A percentile compares a stretch with the other conserved stretches of the same genome.
Evolutionary conservation across 2,888 invertebrate genomes (phyloP).

Genomic region (Eutolmus rufibarbis): DNA sequence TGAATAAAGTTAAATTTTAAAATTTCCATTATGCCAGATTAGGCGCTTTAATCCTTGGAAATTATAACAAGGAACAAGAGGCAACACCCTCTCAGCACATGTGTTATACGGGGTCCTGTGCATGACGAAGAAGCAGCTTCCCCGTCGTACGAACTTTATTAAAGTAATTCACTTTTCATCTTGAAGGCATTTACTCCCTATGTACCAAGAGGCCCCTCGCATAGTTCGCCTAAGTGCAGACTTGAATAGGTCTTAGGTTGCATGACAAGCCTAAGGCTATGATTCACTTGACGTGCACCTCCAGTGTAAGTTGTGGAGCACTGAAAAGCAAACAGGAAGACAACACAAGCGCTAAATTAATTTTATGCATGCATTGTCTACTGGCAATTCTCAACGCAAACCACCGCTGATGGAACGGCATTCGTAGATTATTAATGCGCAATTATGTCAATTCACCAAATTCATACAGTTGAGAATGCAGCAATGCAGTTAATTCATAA

Average conservation of each 20-base stretch:
- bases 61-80: not conserved
- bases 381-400: not conserved
- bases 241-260: not conserved
- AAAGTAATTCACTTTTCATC: not conserved
- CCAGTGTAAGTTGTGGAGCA: not conserved
- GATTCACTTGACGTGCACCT: not conserved
- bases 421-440: not conserved
- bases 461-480: not conserved
- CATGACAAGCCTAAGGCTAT: not conserved
- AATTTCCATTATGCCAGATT: not conserved
- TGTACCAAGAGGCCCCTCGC: not conserved
- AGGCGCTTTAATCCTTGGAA: not conserved
- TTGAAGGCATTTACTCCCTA: not conserved
- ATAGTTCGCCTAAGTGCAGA: not conserved
- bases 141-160: not conserved
- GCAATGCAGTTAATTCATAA: not conserved
- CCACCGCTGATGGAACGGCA: not conserved
- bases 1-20: not conserved
- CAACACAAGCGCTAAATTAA: not conserved
- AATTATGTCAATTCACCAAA: not conserved
- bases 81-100: not conserved
- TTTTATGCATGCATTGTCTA: not conserved
- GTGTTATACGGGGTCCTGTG: not conserved
- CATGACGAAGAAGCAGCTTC: not conserved
- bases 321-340: not conserved